Evolutionary conservation across 2,888 invertebrate genomes (phyloP), one percentile per base, ranked within the genome.

Genomic region (Agrotis ipsilon): DNA sequence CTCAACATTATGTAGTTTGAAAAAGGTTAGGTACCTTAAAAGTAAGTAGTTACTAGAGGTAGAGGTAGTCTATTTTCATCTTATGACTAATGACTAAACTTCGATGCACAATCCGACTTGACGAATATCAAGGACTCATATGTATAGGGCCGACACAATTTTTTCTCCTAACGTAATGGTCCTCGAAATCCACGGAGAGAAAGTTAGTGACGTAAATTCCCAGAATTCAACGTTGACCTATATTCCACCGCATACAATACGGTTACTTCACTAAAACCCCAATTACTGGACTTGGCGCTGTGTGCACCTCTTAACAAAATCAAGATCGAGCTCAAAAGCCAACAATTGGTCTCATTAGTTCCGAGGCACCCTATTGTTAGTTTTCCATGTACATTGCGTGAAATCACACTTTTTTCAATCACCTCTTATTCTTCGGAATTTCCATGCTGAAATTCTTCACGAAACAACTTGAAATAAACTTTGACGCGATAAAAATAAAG

Each of bases 371-470:
- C 43, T 27, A 52, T 66, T 72, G 64, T 77, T 64, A 68, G 24
- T 43, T 57, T 61, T 52, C 21, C 27, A 60, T 60, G 27, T 21
- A 66, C 18, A 72, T 58, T 65, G 80, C 80, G 83, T 88, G 83
- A 88, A 85, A 78, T 77, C 84, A 87, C 87, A 90, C 88, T 87
- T 88, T 85, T 88, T 88, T 91, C 91, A 92, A 90, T 91, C 85
- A 86, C 80, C 81, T 82, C 86, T 82, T 83, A 84, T 88, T 88
- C 83, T 84, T 87, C 71, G 76, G 85, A 88, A 89, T 88, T 87
- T 84, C 84, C 85, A 78, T 86, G 84, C 88, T 89, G 88, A 92
- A 88, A 85, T 88, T 82, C 71, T 73, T 75, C 58, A 55, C 18
- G n/a, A 27, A 54, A 49, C 43, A 71, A 63, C 57, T 65, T n/a